These are phyloP conservation scores for Linnaemya tessellans DNA, from an alignment of 2,888 invertebrate species.

Conservation along the genomic window DNA sequence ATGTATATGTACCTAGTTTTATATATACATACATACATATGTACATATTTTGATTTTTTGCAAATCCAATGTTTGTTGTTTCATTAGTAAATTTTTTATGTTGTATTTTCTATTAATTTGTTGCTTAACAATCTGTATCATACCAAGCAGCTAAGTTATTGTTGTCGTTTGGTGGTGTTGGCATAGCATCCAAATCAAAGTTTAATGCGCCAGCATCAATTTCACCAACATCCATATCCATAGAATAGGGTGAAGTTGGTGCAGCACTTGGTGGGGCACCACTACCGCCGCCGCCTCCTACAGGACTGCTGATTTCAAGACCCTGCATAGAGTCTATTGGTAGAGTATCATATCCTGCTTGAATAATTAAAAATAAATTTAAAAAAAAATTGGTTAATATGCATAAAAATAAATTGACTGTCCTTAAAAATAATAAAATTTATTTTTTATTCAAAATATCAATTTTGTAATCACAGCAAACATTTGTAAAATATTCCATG, in stretches of 20 bases:
- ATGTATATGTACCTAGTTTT: background rate
- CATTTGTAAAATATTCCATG: background rate
- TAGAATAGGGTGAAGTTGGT: slow-evolving; percentile 87
- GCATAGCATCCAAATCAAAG: slow-evolving; percentile 90
- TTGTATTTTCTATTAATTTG: background rate
- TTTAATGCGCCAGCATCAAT: slow-evolving; percentile 89
- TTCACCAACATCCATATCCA: slow-evolving; percentile 94
- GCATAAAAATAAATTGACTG: slow-evolving; percentile 29
- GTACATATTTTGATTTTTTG: slow-evolving; percentile 49
- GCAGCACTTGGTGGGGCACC: slow-evolving; percentile 82
- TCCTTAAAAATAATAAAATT: slow-evolving; percentile 3
- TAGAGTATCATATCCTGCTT: slow-evolving; percentile 96
- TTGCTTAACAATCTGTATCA: slow-evolving; percentile 94
- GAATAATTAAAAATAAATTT: slow-evolving; percentile 59
- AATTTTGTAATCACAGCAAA: slow-evolving; percentile 27
- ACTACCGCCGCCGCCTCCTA: slow-evolving; percentile 77
- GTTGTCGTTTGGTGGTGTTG: slow-evolving; percentile 93
- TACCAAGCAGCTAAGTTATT: slow-evolving; percentile 98
- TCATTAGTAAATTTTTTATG: background rate
- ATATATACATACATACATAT: background rate
- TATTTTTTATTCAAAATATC: background rate
- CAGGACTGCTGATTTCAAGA: slow-evolving; percentile 90
- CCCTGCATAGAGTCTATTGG: slow-evolving; percentile 99
- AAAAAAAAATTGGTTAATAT: slow-evolving; percentile 60
- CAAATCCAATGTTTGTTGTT: slow-evolving; percentile 42